Percentiles rank a stretch among this genome's conserved stretches.
Conservation (phyloP, 2,113 vertebrate species). For the Hemicordylus capensis region DNA sequence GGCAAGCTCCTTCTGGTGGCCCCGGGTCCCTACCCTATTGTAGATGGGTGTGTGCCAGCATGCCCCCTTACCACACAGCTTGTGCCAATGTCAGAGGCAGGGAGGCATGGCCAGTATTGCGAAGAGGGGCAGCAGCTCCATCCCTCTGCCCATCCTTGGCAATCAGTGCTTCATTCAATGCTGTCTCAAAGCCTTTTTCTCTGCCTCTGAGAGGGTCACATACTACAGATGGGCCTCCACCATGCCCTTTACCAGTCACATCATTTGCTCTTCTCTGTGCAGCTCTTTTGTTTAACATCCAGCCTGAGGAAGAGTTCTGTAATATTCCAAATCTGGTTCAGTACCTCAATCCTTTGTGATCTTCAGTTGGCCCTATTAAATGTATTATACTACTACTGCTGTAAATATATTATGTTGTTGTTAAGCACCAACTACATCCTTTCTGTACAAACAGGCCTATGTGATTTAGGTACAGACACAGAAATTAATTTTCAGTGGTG, state of each 20-base stretch:
- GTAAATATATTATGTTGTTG: neutral
- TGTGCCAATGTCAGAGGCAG: no score
- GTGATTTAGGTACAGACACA: neutral
- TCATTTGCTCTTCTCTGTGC: neutral
- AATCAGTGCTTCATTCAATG: no score
- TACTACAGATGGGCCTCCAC: neutral
- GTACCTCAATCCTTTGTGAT: neutral
- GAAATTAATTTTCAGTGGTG: neutral
- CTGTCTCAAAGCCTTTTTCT: no score
- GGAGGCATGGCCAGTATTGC: no score
- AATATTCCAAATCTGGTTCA: neutral
- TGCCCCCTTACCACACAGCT: no score
- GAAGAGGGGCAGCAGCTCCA: no score
- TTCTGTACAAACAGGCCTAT: neutral
- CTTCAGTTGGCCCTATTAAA: neutral
- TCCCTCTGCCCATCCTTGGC: no score
- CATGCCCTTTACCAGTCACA: neutral
- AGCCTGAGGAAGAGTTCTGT: neutral
- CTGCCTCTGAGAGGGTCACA: neutral
- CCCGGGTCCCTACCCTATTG: no score
- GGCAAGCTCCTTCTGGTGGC: no score
- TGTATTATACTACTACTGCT: neutral
- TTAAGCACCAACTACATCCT: neutral
- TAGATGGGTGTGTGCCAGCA: no score
- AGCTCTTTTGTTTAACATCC: neutral